Percentiles rank a stretch among this genome's conserved stretches.
These are phyloP conservation scores for Melopsittacus undulatus DNA, from an alignment of 2,797 vertebrate genomes.

Conservation along the genomic window DNA sequence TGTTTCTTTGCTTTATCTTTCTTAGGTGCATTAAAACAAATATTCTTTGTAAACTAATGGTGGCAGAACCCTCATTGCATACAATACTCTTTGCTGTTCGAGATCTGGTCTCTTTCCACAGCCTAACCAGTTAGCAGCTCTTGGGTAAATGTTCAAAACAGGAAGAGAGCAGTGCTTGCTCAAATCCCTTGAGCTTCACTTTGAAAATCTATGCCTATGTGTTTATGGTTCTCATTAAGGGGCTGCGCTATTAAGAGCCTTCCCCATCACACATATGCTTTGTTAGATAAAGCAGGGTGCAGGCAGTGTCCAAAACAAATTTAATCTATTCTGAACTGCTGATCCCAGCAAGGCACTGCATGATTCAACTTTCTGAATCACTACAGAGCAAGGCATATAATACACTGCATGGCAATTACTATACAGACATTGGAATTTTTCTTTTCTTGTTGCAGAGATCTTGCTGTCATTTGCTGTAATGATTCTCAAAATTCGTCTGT, in stretches of 20 bases:
- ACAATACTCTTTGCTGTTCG: neutral
- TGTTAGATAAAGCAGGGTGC: conserved; percentile 32
- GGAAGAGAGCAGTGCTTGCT: neutral
- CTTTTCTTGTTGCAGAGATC: conserved; percentile 25
- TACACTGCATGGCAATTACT: neutral
- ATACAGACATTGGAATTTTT: neutral
- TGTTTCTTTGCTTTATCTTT: neutral
- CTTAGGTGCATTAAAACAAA: neutral
- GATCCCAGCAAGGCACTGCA: conserved; percentile 50
- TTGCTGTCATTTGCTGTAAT: conserved; percentile 45
- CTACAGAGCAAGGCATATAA: neutral
- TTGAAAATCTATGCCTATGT: neutral
- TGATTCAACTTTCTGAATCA: neutral
- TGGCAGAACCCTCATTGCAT: neutral
- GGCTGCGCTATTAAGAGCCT: neutral
- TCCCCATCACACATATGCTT: conserved; percentile 32
- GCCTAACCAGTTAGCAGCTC: neutral
- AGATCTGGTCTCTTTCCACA: neutral
- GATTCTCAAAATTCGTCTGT: neutral
- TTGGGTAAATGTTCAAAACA: conserved; percentile 2
- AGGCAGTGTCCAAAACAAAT: conserved; percentile 52
- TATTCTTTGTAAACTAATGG: neutral
- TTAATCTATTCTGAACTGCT: conserved; percentile 57
- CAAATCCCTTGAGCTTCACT: conserved; percentile 1
- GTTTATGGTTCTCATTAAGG: conserved; percentile 55